A percentile compares a stretch with the other conserved stretches of the same genome.
These are phyloP conservation scores for Rhabdomys dilectus DNA, from an alignment of 2,113 vertebrate species.

Conservation along the genomic window DNA sequence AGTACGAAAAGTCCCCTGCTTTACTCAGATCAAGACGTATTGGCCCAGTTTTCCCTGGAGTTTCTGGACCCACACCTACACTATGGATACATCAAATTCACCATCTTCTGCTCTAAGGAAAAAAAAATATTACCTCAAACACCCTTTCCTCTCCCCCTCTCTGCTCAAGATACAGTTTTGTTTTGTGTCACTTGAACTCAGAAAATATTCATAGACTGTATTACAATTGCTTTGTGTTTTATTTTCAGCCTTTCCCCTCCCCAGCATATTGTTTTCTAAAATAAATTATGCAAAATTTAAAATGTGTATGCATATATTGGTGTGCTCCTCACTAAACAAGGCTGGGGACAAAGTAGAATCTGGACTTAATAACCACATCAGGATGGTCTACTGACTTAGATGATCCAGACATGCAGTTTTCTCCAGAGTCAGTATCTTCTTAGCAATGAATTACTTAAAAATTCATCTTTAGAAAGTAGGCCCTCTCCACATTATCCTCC, in stretches of 20 bases:
- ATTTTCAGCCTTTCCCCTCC: not conserved
- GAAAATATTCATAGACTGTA: not conserved
- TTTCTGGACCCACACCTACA: not conserved
- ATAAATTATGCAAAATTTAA: not conserved
- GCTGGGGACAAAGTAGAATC: not conserved
- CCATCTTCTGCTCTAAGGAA: not conserved
- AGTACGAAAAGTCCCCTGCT: not conserved
- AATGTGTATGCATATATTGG: not conserved
- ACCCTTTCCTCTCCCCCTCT: not conserved
- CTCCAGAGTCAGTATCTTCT: not conserved
- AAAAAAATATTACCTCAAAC: not conserved
- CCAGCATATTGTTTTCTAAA: not conserved
- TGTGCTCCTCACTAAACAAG: not conserved
- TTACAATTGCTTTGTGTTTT: not conserved
- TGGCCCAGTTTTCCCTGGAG: not conserved
- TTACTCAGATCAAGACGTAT: not conserved
- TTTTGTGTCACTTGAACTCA: not conserved
- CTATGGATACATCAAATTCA: not conserved
- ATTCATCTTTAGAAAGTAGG: not conserved
- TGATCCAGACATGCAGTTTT: not conserved
- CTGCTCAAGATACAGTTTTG: not conserved
- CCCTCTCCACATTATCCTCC: not conserved
- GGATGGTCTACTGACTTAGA: not conserved
- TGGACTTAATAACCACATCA: not conserved
- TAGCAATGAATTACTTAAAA: not conserved